A percentile compares a stretch with the other conserved stretches of the same genome.
Evolutionary conservation across 2,888 invertebrate genomes (phyloP).

Genomic region (Acronicta aceris): DNA sequence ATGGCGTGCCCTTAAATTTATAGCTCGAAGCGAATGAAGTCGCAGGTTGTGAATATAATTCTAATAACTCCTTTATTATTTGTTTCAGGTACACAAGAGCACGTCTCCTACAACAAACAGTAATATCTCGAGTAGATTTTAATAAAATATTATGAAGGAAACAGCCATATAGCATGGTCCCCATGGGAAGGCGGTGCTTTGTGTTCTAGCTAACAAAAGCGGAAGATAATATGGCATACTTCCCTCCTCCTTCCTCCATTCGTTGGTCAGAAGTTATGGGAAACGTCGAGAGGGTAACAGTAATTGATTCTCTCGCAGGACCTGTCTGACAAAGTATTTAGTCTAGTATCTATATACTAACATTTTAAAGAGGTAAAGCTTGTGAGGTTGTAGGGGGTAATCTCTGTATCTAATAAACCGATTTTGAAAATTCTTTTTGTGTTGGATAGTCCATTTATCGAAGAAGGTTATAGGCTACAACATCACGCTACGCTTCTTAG

Average conservation of each 20-base stretch:
- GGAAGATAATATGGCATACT: slow-evolving; percentile 1
- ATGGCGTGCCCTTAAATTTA: too few species aligned
- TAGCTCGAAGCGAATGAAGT: too few species aligned
- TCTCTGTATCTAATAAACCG: too few species aligned
- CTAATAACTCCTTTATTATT: slow-evolving; percentile 24
- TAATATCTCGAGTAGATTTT: slow-evolving; percentile 27
- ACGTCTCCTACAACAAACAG: slow-evolving; percentile 6
- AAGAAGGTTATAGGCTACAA: too few species aligned
- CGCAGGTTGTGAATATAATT: slow-evolving; percentile 4
- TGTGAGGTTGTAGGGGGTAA: too few species aligned
- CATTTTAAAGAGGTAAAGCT: too few species aligned
- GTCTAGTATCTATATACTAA: too few species aligned
- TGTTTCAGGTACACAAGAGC: slow-evolving; percentile 42
- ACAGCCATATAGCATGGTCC: slow-evolving; percentile 12
- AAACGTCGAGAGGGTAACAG: neutral
- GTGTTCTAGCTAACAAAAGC: slow-evolving; percentile 11
- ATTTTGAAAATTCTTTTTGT: too few species aligned
- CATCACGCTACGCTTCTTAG: too few species aligned
- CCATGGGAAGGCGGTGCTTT: slow-evolving; percentile 19
- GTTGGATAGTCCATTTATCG: too few species aligned
- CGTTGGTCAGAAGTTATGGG: neutral
- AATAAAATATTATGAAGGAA: slow-evolving; percentile 31
- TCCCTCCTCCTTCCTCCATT: slow-evolving; percentile 18
- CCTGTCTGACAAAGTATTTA: neutral
- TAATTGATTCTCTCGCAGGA: neutral